Percentiles rank a stretch among this genome's conserved stretches.
These are phyloP conservation scores for Drosophila prosaltans DNA, from an alignment of 1,140 invertebrate species.

Conservation along the genomic window DNA sequence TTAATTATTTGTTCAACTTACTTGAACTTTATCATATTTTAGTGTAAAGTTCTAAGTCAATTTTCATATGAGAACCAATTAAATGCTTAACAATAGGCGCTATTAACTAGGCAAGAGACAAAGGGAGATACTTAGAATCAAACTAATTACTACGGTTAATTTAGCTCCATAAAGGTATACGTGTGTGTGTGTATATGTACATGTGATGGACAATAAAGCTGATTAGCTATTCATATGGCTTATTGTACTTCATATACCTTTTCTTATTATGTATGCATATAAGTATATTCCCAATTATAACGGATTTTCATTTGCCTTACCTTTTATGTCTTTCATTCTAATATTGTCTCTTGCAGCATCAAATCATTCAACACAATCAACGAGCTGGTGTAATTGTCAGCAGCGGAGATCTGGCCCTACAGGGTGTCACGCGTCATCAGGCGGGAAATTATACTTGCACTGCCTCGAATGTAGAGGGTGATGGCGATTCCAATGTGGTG, in stretches of 20 bases:
- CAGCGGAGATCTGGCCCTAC: slow-evolving; percentile 90
- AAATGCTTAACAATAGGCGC: not conserved
- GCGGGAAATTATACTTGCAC: slow-evolving; percentile 94
- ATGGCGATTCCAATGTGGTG: slow-evolving; percentile 91
- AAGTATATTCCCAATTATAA: slow-evolving; percentile 23
- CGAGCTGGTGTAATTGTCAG: slow-evolving; percentile 92
- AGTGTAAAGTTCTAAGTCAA: too few species aligned
- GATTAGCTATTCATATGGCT: slow-evolving; percentile 21
- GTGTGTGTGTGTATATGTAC: slow-evolving; percentile 7
- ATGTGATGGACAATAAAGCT: slow-evolving; percentile 20
- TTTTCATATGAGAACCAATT: not conserved
- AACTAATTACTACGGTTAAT: slow-evolving; percentile 30
- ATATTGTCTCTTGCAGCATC: slow-evolving; percentile 86
- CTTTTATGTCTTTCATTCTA: slow-evolving; percentile 24
- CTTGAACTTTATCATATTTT: too few species aligned
- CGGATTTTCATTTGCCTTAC: slow-evolving; percentile 12
- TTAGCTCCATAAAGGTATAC: not conserved
- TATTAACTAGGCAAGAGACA: not conserved
- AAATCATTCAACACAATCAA: slow-evolving; percentile 91
- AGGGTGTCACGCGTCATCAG: slow-evolving; percentile 89
- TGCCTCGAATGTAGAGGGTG: slow-evolving; percentile 94
- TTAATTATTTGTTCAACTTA: too few species aligned
- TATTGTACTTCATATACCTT: not conserved
- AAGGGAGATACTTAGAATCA: not conserved
- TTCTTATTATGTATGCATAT: too few species aligned